Base-by-base conservation (phyloP, 2,888 invertebrate genomes). In the Arctia plantaginis region DNA sequence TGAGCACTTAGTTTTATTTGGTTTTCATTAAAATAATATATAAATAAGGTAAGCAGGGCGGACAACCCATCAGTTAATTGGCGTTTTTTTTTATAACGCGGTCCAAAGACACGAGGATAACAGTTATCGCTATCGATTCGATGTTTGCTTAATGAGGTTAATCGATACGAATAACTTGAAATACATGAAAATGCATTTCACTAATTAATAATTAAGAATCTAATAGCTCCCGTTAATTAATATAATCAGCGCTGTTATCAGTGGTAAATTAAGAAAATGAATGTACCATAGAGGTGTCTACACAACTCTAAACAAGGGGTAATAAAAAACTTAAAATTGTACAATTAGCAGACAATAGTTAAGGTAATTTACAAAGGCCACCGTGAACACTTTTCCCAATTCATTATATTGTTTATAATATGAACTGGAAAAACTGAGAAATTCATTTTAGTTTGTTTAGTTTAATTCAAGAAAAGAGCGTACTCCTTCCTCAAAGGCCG, bases 1-100 rank as follows among this genome's bases (percentile, higher is more conserved):
- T n/a, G 72, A 66, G 27, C 62, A 70, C 66, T 66, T 30, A 18
- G 30, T 23, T 47, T 55, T 72, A 51, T 66, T 71, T 71, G 33
- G 65, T 66, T 66, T 72, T 39, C 44, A 70, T 70, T 44, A 33
- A 67, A 62, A 23, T 20, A 47, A 47, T 23, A 30, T 47, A 67
- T 67, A 33, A 47, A 47, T 47, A 67, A 67, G 44, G 47, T 23
- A 2, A 12, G 30, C 12, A 6, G 33, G 30, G 7, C 30, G 20
- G 67, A 13, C 23, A 33, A 47, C 30, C 8, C 62, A 62, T 62
- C 27, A 18, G 62, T 30, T 62, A 30, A 62, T 30, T 62, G 30
- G 30, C 18, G 59, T 13, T 27, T 27, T 59, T 15, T 59, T 59
- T 55, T 62, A 62, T 8, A 30, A 6, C 18, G 30, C 18, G 18